Evolutionary conservation across 2,113 vertebrate species (phyloP), one percentile per base, ranked within the genome.

Genomic region (Nycticryphes semicollaris): DNA sequence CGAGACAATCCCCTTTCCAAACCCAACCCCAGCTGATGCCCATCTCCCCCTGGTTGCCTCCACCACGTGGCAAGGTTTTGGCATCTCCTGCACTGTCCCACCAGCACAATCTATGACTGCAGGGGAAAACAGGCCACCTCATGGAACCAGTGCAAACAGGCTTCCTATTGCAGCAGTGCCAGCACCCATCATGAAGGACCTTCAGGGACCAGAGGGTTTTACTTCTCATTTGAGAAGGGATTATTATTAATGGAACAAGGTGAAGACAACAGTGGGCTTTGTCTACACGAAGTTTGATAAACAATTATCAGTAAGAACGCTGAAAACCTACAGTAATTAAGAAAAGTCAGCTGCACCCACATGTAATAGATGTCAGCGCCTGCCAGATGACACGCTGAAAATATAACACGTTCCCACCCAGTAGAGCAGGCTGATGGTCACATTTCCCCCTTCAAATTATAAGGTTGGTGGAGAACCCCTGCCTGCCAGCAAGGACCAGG

Each of bases 41-140:
- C 17, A 3, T 35, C 37, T 76, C 76, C 72, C 31, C 17, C 72
- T n/a, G 22, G 37, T 75, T 67, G 51, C 23, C 62, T 78, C 43
- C 51, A 47, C 0, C 0, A 57, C 1, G 12, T 0, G 31, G 23
- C 2, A 1, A 72, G 51, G 35, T 63, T 68, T 60, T 67, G 43
- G 33, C 33, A 66, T 21, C 77, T 84, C 76, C 70, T 84, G 62
- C 41, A 4, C 59, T 37, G 31, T 64, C 39, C 62, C 43, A 39
- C 37, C 43, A 59, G 24, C 73, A 62, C 35, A 80, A 10, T 12
- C 82, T 77, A 86, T 48, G 30, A 41, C 25, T 6, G 22, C 0
- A 2, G 67, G n/a, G 41, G 10, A 54, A 82, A 92, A 31, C 0
- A 6, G 39, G 60, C 19, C 74, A 76, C 51, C 23, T 66, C 15